Evolutionary conservation across 2,888 invertebrate species (phyloP), one percentile per base, ranked within the genome.

Genomic region (Philhelius pedissequus): DNA sequence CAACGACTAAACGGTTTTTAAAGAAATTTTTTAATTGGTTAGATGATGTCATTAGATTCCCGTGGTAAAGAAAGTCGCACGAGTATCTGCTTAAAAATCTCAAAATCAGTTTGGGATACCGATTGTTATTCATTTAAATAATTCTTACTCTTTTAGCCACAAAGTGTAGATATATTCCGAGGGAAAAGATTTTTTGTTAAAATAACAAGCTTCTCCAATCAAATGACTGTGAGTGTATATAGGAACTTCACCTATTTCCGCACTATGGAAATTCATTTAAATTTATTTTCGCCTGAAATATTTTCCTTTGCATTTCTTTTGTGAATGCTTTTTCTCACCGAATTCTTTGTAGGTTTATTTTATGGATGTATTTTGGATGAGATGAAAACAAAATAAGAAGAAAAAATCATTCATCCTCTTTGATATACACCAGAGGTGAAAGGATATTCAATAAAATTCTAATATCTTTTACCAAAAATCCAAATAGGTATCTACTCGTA

Each of bases 391-490:
- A 66, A 20, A 22, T 9, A 58, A 56, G 30, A 11, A 11, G 27
- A 7, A 22, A 27, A 27, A 20, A 27, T 11, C n/a, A 40, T 48
- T 25, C 48, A 40, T 52, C 38, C 22, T 68, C 32, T 40, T 68
- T 73, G 54, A 77, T 60, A 15, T 25, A 54, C 60, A 48, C 30
- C 27, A 60, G 13, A 70, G 30, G 64, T 58, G 54, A 58, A 80
- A 64, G 40, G 64, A 56, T 71, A 52, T 77, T 82, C 77, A 73
- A 68, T 52, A 54, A 56, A 64, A 76, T 66, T 76, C 66, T 58
- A 70, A 75, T 74, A 52, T 11, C 75, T 45, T 43, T 30, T 4
- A 5, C 27, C 2, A 43, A 27, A 43, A 35, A 35, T 6, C n/a
- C 15, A 45, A 32, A 43, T 62, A 43, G n/a, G n/a, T n/a, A n/a